Evolutionary conservation across 1,140 invertebrate genomes (phyloP).

Genomic region (Brachionus rotundiformis): DNA sequence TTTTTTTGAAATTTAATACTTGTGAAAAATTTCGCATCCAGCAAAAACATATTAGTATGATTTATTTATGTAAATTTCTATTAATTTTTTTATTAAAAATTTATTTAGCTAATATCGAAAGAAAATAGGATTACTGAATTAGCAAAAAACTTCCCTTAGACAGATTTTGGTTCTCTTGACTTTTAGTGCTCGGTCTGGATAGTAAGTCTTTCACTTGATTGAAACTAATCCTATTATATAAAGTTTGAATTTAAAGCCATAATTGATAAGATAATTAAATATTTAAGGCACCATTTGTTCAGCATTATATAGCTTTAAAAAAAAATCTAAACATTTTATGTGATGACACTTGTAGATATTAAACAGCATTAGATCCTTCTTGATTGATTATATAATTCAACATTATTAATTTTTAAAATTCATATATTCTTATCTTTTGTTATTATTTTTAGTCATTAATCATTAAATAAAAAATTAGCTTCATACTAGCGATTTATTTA

Average conservation of each 20-base stretch:
- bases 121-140: too few species aligned
- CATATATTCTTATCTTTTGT: not conserved
- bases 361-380: not conserved
- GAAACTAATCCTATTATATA: not conserved
- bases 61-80: too few species aligned
- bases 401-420: not conserved
- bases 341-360: not conserved
- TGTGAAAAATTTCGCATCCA: not conserved
- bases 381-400: not conserved
- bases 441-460: conserved; percentile 2
- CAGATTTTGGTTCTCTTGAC: too few species aligned
- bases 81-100: too few species aligned
- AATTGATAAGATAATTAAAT: not conserved
- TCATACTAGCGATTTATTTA: not conserved
- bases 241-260: not conserved
- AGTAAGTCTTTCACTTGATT: not conserved
- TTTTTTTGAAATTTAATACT: conserved; percentile 6
- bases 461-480: not conserved
- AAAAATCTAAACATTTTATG: not conserved
- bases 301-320: not conserved
- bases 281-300: not conserved
- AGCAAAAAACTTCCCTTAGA: too few species aligned
- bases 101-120: too few species aligned
- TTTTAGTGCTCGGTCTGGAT: too few species aligned
- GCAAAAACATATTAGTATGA: not conserved